Evolutionary conservation across 2,797 vertebrate species (phyloP), one percentile per base, ranked within the genome.

Genomic region (Trematomus bernacchii): DNA sequence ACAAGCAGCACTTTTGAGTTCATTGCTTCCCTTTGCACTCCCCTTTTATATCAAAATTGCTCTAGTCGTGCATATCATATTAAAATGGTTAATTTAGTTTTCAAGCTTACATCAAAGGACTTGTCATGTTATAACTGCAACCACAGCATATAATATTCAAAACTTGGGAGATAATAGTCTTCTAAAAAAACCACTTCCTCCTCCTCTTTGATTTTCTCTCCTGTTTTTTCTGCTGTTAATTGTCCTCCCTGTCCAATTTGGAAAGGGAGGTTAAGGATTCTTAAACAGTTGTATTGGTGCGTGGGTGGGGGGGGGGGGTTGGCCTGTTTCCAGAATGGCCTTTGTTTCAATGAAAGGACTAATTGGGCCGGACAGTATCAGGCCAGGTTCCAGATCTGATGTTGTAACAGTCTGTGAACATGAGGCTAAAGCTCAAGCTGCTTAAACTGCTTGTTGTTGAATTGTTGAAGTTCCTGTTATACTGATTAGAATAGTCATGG

Each of bases 291-390:
- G 18, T 23, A 76, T 77, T 70, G 51, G 52, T 66, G 67, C 58
- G 43, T 79, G 64, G 13, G 52, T 23, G 48, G 42, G 47, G 59
- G 61, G 14, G 52, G 30, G 50, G 42, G 47, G 60, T 62, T 23
- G 58, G 47, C 83, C 64, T 79, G 71, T 76, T 73, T 85, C 66
- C 74, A 84, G 64, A 85, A 57, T 63, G 52, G n/a, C 51, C 30
- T 88, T 83, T 81, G 76, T 83, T 82, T 88, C 40, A 64, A 3
- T 73, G 50, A 63, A 62, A 58, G 71, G 48, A 80, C 79, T 90
- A 82, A 88, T 85, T 80, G 71, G 81, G 65, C 52, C 23, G 73
- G 77, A 79, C 74, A 67, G 75, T 61, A 53, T 66, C 80, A 78
- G 86, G 82, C 86, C 51, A 19, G 12, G 8, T 44, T 89, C 78